Evolutionary conservation across 1,140 invertebrate species (phyloP), one percentile per base, ranked within the genome.

Genomic region (Neocloeon triangulifer): DNA sequence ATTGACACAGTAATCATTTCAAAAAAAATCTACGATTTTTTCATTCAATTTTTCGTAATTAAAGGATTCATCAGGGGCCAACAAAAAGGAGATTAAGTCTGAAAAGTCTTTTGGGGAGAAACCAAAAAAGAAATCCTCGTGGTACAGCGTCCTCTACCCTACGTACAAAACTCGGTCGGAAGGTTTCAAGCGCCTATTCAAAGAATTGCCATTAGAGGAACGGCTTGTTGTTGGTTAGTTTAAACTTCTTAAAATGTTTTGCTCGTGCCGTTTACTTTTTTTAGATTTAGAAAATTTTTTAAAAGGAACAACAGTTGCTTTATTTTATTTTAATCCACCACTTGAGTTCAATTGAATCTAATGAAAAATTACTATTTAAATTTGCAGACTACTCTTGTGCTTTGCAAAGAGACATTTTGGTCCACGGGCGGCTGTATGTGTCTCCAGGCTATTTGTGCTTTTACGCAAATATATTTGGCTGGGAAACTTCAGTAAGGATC

Each of bases 381-480:
- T 21, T 44, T 59, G 25, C 55, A 91, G 85, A 92, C 63, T 92
- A 94, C 57, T 91, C 86, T 8, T 94, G 86, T 58, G 86, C 86
- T n/a, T 56, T 92, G 17, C 85, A 92, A 52, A 75, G 81, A 45
- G 86, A 92, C 48, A 91, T 94, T 46, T 56, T 92, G 34, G 75
- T 82, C 5, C 86, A 94, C 49, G 88, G 88, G 4, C 65, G 86
- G 15, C 59, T 94, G 38, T 94, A 91, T 54, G 73, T 89, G 9
- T 84, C 84, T 9, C 81, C 86, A 59, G 85, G 85, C 52, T 86
- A 79, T 62, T 62, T 92, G 28, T 89, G 85, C 53, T 94, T 94
- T 59, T 82, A 92, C 59, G 85, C 86, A 17, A 92, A 86, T 52
- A 91, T 92, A 42, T 89, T 92, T 48, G 67, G 77, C 43, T 92